These are phyloP conservation scores for Notodromas monacha DNA, from an alignment of 2,888 invertebrate genomes.

Conservation along the genomic window DNA sequence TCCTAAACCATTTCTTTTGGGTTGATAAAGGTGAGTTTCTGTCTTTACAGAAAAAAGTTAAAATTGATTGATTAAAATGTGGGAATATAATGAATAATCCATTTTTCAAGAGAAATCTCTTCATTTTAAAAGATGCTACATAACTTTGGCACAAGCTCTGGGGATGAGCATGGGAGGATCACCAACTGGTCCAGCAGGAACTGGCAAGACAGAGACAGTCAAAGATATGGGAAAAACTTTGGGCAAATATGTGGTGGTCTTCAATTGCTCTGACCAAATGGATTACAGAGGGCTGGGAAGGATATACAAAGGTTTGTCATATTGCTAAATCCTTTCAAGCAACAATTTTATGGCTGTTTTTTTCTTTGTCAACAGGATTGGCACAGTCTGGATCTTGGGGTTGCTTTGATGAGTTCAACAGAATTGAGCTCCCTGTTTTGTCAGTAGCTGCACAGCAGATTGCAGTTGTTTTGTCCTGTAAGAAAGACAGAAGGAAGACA, in stretches of 20 bases:
- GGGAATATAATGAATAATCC: too few relatives aligned
- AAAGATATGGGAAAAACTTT: constrained; percentile 94
- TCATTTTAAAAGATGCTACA: too few relatives aligned
- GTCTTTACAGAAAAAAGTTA: too few relatives aligned
- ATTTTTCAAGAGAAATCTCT: too few relatives aligned
- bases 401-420: constrained; percentile 88
- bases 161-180: constrained; percentile 87
- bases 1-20: constrained; percentile 2
- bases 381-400: constrained; percentile 92
- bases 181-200: constrained; percentile 88
- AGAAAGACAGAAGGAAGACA: constrained; percentile 62
- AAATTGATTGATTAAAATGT: too few relatives aligned
- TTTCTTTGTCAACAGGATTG: constrained; percentile 28
- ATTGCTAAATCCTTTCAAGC: too few relatives aligned
- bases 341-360: too few relatives aligned
- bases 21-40: too few relatives aligned
- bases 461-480: constrained; percentile 50
- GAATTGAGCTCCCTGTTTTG: constrained; percentile 67
- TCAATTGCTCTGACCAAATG: constrained; percentile 96
- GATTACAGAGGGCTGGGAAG: constrained; percentile 79
- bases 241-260: constrained; percentile 64
- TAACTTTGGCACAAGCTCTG: constrained; percentile 73
- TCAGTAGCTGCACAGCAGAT: constrained; percentile 91
- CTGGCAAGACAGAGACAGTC: constrained; percentile 86
- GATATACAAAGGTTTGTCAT: constrained; percentile 58